Conservation (phyloP, 1,140 invertebrate species). For the Asbolus verrucosus region DNA sequence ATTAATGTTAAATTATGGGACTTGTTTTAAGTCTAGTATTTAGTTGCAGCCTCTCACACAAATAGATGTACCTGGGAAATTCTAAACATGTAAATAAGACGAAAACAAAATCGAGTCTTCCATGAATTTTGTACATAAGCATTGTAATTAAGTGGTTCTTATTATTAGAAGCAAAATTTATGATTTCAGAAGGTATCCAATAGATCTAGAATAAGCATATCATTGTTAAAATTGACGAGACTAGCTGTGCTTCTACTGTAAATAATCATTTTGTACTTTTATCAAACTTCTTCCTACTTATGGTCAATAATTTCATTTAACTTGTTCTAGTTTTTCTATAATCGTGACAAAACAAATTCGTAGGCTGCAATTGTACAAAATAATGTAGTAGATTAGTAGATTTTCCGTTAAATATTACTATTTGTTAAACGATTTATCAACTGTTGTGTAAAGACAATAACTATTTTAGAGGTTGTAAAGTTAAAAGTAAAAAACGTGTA, state of each 20-base stretch:
- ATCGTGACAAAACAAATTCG: background rate
- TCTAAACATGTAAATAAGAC: constrained; percentile 45
- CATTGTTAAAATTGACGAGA: constrained; percentile 41
- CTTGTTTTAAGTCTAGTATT: background rate
- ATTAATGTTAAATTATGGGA: no score
- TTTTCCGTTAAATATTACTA: constrained; percentile 40
- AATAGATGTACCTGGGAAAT: constrained; percentile 41
- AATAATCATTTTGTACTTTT: constrained; percentile 49
- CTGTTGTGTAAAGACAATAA: constrained; percentile 65
- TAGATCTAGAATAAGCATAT: constrained; percentile 59
- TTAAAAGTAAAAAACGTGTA: constrained; percentile 39
- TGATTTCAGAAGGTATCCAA: constrained; percentile 41
- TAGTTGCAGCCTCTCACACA: constrained; percentile 27
- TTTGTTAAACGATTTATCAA: constrained; percentile 47
- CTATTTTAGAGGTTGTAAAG: constrained; percentile 58
- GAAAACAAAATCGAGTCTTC: constrained; percentile 46
- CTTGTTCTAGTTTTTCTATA: constrained; percentile 31
- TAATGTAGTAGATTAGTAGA: constrained; percentile 18
- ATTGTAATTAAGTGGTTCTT: constrained; percentile 32
- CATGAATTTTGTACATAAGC: constrained; percentile 32
- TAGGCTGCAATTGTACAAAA: constrained; percentile 42
- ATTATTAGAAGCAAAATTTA: constrained; percentile 12
- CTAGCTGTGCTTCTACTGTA: constrained; percentile 46
- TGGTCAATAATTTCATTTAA: constrained; percentile 61
- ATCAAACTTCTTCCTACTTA: constrained; percentile 62